Evolutionary conservation across 1,140 invertebrate species (phyloP), one percentile per base, ranked within the genome.

Genomic region (Lepidurus couesii): DNA sequence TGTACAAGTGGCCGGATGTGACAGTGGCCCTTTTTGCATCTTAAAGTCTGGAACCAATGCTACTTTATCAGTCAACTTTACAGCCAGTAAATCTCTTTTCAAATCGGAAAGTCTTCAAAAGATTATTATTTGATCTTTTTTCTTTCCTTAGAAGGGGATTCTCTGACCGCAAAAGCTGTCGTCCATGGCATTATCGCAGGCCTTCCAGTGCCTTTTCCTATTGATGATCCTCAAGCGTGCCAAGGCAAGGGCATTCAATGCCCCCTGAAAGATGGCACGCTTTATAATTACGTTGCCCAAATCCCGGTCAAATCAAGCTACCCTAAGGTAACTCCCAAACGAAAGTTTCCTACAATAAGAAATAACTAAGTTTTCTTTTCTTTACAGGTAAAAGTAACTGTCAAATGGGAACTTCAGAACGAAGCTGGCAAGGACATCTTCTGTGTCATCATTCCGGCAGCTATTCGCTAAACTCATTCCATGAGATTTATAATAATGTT

Each of bases 391-490:
- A 86, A 84, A 1, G 89, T 93, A 0, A 86, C 88, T 3, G 89
- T 93, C 0, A 91, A 91, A 84, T 93, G 91, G 90, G 89, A 92
- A 84, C 82, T 93, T 13, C 85, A 89, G 82, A 87, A 89, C 83
- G 87, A 89, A 76, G 84, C 88, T 5, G 82, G 82, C 0, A 85
- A 88, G 73, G 88, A 92, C 81, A 86, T 93, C 6, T 85, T 91
- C 73, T 93, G 92, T 82, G 82, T 91, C 11, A 65, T 89, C 77
- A 90, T 93, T 81, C 89, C 90, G 21, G 88, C 90, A 13, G 79
- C 79, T 13, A 80, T 80, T 74, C 42, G 73, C 24, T 80, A 80
- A 47, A 75, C 13, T 45, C 16, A 44, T 77, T 47, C 43, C 34
- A 74, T 0, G 9, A 7, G 42, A 42, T 26, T 42, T 44, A n/a